Percentiles rank a stretch among this genome's conserved stretches.
phyloP scores from a whole-genome alignment of 1,140 invertebrate genomes.

The Cyclina sinensis region DNA sequence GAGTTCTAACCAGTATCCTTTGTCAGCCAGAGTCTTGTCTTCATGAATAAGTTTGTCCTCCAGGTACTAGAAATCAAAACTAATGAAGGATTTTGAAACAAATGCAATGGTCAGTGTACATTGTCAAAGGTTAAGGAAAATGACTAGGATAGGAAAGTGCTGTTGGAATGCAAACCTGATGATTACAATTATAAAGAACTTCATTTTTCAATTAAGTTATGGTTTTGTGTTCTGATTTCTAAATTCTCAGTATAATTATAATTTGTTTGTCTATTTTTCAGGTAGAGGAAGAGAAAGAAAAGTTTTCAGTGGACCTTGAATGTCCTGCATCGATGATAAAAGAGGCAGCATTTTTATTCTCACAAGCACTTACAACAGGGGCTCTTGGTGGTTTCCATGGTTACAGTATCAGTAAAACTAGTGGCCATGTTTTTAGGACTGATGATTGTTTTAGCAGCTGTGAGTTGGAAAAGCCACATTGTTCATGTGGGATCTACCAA shows the following conservation, averaged over 20 bases:
- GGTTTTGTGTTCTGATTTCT: too few species aligned
- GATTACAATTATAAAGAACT: too few species aligned
- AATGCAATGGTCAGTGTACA: too few species aligned
- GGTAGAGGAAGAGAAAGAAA: not conserved
- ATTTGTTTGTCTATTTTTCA: not conserved
- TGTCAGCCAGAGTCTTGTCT: too few species aligned
- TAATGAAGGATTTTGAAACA: too few species aligned
- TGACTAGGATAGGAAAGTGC: too few species aligned
- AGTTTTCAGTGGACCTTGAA: not conserved
- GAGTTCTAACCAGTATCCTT: too few species aligned
- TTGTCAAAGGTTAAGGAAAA: too few species aligned
- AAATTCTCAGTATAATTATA: not conserved
- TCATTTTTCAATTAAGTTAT: too few species aligned
- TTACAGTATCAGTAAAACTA: not conserved
- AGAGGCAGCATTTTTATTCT: not conserved
- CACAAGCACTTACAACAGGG: not conserved
- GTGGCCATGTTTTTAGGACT: constrained; percentile 9
- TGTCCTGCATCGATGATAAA: not conserved
- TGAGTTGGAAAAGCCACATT: not conserved
- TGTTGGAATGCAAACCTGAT: too few species aligned
- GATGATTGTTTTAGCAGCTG: not conserved
- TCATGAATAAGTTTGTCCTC: too few species aligned
- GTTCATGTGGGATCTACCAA: not conserved
- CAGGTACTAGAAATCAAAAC: too few species aligned
- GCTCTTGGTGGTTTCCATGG: not conserved